Evolutionary conservation across 2,113 vertebrate genomes (phyloP).

Genomic region (Peromyscus polionotus): DNA sequence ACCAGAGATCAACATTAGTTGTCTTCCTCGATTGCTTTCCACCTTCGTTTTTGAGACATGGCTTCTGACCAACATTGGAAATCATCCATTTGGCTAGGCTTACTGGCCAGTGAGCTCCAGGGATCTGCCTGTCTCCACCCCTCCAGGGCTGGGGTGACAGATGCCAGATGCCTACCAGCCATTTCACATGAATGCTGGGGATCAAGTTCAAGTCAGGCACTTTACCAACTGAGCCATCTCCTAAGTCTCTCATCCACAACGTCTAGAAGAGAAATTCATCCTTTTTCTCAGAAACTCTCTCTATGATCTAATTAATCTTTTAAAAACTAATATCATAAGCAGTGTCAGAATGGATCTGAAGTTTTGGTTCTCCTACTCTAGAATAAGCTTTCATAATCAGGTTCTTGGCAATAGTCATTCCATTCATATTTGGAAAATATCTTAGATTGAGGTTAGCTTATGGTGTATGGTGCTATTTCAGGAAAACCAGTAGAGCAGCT

Average conservation of each 20-base stretch:
- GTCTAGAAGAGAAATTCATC: constrained; percentile 42
- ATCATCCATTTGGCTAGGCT: no score
- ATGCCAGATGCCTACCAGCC: background rate
- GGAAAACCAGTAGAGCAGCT: constrained; percentile 74
- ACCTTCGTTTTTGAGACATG: background rate
- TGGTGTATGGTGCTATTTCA: constrained; percentile 64
- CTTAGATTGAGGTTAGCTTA: constrained; percentile 69
- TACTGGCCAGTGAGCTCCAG: background rate
- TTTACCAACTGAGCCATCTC: background rate
- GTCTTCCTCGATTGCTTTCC: background rate
- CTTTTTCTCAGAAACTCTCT: background rate
- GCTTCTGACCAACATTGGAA: background rate
- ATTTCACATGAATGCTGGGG: background rate
- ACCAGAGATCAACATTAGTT: background rate
- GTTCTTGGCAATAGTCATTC: constrained; percentile 60
- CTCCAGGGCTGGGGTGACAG: background rate
- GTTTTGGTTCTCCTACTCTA: constrained; percentile 1
- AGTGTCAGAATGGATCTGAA: constrained; percentile 35
- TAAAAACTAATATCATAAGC: background rate
- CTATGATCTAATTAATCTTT: background rate
- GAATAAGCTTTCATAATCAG: constrained; percentile 28
- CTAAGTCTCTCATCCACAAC: background rate
- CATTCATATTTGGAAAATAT: constrained; percentile 57
- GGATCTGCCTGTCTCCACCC: background rate
- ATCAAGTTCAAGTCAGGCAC: background rate